A percentile compares a stretch with the other conserved stretches of the same genome.
Evolutionary conservation across 2,888 invertebrate genomes (phyloP).

Genomic region (Lapara coniferarum): DNA sequence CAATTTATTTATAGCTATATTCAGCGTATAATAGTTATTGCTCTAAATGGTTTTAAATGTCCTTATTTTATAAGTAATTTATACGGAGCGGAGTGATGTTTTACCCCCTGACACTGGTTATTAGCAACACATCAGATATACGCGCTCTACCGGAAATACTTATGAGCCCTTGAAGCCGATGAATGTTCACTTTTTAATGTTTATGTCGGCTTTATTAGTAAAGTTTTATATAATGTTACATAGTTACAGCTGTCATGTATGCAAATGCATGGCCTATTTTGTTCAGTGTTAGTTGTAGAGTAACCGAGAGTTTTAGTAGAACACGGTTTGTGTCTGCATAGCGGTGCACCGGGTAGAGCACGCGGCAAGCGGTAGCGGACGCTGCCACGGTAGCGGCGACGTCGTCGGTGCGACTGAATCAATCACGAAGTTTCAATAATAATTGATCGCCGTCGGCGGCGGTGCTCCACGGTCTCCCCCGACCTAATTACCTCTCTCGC

Average conservation of each 20-base stretch:
- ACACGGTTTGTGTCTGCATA: conserved; percentile 12
- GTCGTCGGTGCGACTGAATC: conserved; percentile 59
- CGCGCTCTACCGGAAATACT: conserved; percentile 55
- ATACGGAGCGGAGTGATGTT: conserved; percentile 68
- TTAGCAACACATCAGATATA: conserved; percentile 72
- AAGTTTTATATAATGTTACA: conserved; percentile 18
- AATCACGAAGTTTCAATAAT: conserved; percentile 78
- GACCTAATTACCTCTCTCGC: conserved; percentile 77
- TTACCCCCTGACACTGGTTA: conserved; percentile 72
- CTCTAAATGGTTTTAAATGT: conserved; percentile 82
- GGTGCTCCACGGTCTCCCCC: conserved; percentile 59
- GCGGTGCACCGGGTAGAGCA: conserved; percentile 11
- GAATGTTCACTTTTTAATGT: conserved; percentile 44
- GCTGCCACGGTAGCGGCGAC: conserved; percentile 30
- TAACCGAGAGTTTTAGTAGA: conserved; percentile 39
- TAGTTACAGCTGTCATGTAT: conserved; percentile 19
- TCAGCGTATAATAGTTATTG: conserved; percentile 73
- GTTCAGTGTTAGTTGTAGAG: conserved; percentile 7
- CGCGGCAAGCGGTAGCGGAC: conserved; percentile 34
- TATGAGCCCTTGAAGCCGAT: conserved; percentile 50
- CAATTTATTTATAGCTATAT: conserved; percentile 74
- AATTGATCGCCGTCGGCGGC: conserved; percentile 70
- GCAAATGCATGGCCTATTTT: conserved; percentile 14
- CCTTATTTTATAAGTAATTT: conserved; percentile 78
- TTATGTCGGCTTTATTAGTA: conserved; percentile 12